phyloP scores from a whole-genome alignment of 2,113 vertebrate genomes.

The Ophiodon elongatus region DNA sequence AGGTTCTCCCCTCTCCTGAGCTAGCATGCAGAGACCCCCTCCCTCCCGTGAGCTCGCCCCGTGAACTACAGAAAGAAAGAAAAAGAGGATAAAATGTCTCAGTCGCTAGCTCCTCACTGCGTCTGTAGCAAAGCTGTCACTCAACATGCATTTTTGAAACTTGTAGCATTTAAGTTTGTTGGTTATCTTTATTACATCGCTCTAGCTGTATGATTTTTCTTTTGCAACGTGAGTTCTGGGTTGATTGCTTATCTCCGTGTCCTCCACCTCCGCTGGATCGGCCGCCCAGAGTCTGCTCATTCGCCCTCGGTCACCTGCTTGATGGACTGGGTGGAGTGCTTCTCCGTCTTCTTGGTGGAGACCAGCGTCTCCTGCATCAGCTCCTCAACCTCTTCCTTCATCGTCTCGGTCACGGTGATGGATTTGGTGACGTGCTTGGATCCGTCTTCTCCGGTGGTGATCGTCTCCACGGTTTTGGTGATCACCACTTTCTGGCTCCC shows the following conservation, averaged over 20 bases:
- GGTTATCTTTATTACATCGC: slow-evolving; percentile 81
- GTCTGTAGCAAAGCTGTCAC: slow-evolving; percentile 91
- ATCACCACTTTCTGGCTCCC: slow-evolving; percentile 90
- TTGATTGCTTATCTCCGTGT: slow-evolving; percentile 73
- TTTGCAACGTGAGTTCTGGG: slow-evolving; percentile 78
- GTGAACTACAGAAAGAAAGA: slow-evolving; percentile 88
- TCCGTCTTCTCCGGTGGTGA: slow-evolving; percentile 91
- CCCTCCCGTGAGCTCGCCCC: slow-evolving; percentile 54
- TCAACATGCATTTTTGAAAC: slow-evolving; percentile 94
- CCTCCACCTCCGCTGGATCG: not conserved
- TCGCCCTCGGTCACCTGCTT: slow-evolving; percentile 91
- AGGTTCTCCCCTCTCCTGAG: slow-evolving; percentile 88
- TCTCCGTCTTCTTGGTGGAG: slow-evolving; percentile 94
- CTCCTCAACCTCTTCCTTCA: slow-evolving; percentile 91
- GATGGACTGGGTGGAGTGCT: slow-evolving; percentile 90
- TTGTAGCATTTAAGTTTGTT: slow-evolving; percentile 87
- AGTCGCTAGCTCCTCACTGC: slow-evolving; percentile 81
- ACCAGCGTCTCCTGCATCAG: slow-evolving; percentile 90
- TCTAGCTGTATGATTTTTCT: slow-evolving; percentile 85
- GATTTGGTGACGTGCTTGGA: slow-evolving; percentile 94
- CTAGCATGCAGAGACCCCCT: slow-evolving; percentile 91
- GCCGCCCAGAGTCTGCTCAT: slow-evolving; percentile 71
- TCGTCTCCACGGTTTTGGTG: slow-evolving; percentile 94
- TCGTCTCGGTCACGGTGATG: slow-evolving; percentile 95
- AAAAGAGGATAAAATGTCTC: slow-evolving; percentile 66